A percentile compares a stretch with the other conserved stretches of the same genome.
These are phyloP conservation scores for Dunckerocampus dactyliophorus DNA, from an alignment of 2,113 vertebrate species.

Conservation along the genomic window DNA sequence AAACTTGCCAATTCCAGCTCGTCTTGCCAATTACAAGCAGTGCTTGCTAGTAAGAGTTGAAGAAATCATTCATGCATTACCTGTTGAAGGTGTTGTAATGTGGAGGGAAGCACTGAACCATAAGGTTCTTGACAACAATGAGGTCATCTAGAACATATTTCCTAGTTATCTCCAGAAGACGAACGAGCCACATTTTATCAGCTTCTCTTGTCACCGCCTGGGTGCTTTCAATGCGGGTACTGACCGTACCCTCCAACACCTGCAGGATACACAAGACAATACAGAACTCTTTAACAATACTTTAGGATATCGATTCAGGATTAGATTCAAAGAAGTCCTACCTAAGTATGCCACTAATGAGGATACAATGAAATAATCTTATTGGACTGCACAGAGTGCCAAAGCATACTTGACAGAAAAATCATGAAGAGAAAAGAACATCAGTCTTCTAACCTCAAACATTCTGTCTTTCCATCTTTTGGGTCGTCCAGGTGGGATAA, in stretches of 20 bases:
- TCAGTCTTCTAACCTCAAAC: slow-evolving; percentile 74
- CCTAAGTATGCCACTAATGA: too few species aligned
- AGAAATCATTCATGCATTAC: slow-evolving; percentile 27
- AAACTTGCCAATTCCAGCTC: too few species aligned
- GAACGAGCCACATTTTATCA: slow-evolving; percentile 98
- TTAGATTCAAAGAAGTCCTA: too few species aligned
- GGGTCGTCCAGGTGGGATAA: slow-evolving; percentile 90
- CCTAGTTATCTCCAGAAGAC: slow-evolving; percentile 90
- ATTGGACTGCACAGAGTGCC: too few species aligned
- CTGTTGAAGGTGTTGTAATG: slow-evolving; percentile 87
- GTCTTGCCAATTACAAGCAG: too few species aligned
- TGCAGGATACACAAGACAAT: slow-evolving; percentile 39
- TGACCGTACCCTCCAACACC: slow-evolving; percentile 86
- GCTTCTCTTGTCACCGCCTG: slow-evolving; percentile 89
- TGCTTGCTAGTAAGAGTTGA: too few species aligned
- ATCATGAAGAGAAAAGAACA: too few species aligned
- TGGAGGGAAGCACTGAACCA: slow-evolving; percentile 92
- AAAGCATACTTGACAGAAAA: too few species aligned
- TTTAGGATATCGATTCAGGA: too few species aligned
- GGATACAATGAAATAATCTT: too few species aligned
- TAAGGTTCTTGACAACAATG: slow-evolving; percentile 83
- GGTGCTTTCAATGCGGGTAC: slow-evolving; percentile 86
- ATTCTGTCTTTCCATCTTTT: slow-evolving; percentile 93
- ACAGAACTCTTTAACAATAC: too few species aligned
- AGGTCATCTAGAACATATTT: slow-evolving; percentile 92